Evolutionary conservation across 2,797 vertebrate genomes (phyloP), one percentile per base, ranked within the genome.

Genomic region (Premnoplex brunnescens): DNA sequence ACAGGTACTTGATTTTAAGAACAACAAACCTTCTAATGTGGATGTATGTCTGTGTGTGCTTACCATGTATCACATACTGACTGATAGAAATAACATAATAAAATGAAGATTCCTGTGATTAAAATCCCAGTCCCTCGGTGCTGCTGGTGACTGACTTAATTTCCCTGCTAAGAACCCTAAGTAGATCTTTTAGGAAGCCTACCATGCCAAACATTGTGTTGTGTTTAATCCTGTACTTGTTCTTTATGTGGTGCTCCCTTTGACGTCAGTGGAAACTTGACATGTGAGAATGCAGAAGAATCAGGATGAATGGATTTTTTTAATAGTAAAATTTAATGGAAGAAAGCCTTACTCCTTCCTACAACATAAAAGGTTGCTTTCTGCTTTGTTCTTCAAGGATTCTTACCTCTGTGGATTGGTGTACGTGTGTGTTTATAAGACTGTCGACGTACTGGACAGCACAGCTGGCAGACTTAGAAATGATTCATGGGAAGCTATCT

Each of bases 241-340:
- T 43, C 32, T 79, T 78, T 73, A 52, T 39, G 26, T 30, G 48
- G 73, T 59, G 26, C 73, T 91, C 55, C 36, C 81, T 79, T 23
- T 85, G 89, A 93, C 10, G 13, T 93, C 94, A 95, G 81, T 84
- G 66, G 89, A 92, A 78, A 78, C 27, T 73, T 66, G 36, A 75
- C 95, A 76, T 59, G 20, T 3, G n/a, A 93, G 44, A 73, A 41
- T 19, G 19, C 48, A 62, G 54, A 81, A 21, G 36, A 77, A 93
- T 85, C 27, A 23, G 39, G 44, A 10, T 63, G 36, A 85, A 88
- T 23, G 41, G 18, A 46, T 73, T 81, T 55, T 56, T 80, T 44
- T 67, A 41, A 28, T 3, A 52, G 37, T 22, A 73, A 44, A 49
- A 84, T 20, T 27, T 73, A 88, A 84, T 7, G 9, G 37, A 86